Conservation (phyloP, 2,797 vertebrate species). For the Pelodytes ibericus region DNA sequence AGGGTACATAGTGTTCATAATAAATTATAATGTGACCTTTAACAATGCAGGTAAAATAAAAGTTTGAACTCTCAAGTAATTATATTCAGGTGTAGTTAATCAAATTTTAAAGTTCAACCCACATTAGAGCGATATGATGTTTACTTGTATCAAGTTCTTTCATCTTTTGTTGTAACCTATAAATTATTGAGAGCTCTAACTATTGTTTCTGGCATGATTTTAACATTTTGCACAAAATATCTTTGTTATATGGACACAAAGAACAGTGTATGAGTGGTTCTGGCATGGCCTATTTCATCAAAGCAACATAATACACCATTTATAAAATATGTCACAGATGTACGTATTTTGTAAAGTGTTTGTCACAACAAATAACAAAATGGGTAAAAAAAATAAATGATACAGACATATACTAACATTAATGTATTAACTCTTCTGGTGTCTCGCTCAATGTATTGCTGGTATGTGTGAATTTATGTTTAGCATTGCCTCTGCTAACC, state of each 20-base stretch:
- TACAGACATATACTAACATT: no score
- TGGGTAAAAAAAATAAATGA: neutral
- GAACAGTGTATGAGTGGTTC: slow-evolving; percentile 3
- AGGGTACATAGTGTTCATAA: no score
- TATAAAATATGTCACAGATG: neutral
- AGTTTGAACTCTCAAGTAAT: neutral
- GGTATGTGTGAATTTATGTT: no score
- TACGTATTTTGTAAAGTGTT: slow-evolving; percentile 3
- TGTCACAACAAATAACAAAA: neutral
- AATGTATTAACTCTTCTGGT: no score
- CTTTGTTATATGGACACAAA: slow-evolving; percentile 18
- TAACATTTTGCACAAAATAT: slow-evolving; percentile 19
- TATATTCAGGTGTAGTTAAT: slow-evolving; percentile 2
- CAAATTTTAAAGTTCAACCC: neutral
- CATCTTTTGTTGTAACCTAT: slow-evolving; percentile 1
- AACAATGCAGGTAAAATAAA: neutral
- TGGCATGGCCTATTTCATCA: slow-evolving; percentile 15
- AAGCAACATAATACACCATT: neutral
- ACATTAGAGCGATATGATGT: slow-evolving; percentile 2
- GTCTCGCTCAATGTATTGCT: no score
- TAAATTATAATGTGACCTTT: slow-evolving; percentile 10
- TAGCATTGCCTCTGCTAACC: no score
- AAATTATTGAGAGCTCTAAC: slow-evolving; percentile 18
- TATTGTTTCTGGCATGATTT: slow-evolving; percentile 1
- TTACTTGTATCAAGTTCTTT: neutral